Base-by-base conservation (phyloP, 1,140 invertebrate species). In the Pogonomyrmex californicus region DNA sequence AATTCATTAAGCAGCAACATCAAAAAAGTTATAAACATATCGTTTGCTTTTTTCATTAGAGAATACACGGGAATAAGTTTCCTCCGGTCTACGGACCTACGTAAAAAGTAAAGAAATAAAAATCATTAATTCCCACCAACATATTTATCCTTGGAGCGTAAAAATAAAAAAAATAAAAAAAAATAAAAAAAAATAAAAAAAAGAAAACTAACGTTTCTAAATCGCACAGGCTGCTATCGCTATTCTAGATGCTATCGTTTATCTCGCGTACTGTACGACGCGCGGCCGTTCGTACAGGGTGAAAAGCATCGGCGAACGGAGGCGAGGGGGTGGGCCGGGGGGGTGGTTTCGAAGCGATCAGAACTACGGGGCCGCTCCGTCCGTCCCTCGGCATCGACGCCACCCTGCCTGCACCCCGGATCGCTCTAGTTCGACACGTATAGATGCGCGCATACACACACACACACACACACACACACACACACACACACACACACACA, bases 341-440 rank as follows among this genome's bases (percentile, higher is more conserved):
- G 56, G 75, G 36, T 58, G 47, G 65, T 71, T 82, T 71, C 65
- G 78, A 71, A 87, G 51, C 81, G 86, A 87, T 87, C 86, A 87
- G 62, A 87, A 68, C 63, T 85, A 78, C 71, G 51, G 82, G 82
- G 47, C 38, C 56, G 58, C 49, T 85, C 65, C 86, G 71, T 85
- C 73, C 71, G 58, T 70, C 82, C 73, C 71, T 62, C 58, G 81
- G 62, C 70, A 70, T 85, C 81, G 86, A 87, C 66, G 51, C 41
- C 71, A 77, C 56, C 62, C 71, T 44, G 63, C 79, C 44, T 54
- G 79, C 78, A 83, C 60, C 44, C 81, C 78, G 38, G 38, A 71
- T 82, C 63, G 63, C 71, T 87, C 82, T 71, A 78, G 71, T 85
- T 85, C 79, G 77, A 78, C 75, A 71, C 41, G 65, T 70, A 82